Base-by-base conservation (phyloP, 2,797 vertebrate genomes). In the Pangasius larnaudii region DNA sequence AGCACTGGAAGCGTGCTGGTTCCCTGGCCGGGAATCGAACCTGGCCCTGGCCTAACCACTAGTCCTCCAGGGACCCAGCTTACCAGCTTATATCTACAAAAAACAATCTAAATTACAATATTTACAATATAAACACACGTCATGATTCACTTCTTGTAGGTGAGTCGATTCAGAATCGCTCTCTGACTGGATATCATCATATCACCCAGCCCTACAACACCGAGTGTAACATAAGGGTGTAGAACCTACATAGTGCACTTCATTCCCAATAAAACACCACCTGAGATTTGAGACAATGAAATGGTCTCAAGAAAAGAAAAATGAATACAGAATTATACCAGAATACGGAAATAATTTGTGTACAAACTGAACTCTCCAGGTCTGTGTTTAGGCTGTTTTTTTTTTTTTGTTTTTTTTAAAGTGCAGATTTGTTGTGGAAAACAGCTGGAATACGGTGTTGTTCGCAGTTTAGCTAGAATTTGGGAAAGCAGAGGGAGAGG, bases 401-500 rank as follows among this genome's bases (percentile, higher is more conserved):
- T 39, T 3, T 42, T 42, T 5, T 39, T 36, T 1, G 1, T 39
- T 39, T 39, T 39, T 39, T 39, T 39, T 39, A 5, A 39, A 81
- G n/a, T 36, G 30, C 51, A 36, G 51, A 11, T 58, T 80, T 58
- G 53, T 14, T 27, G 30, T 80, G 36, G 36, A 67, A 51, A 84
- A 84, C 42, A 83, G 61, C 8, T 67, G 61, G 81, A 67, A 51
- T 49, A 51, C 10, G 27, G 61, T 13, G 27, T n/a, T n/a, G 39
- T 18, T 65, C 10, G 18, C n/a, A 22, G 46, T 84, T 51, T 33
- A 67, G 81, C 42, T 65, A 5, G n/a, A 84, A 67, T 65, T n/a
- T 39, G 61, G 85, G 61, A 80, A 42, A 67, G n/a, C 65, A 30
- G 30, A 63, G 27, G 59, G 46, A 78, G 72, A 42, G 63, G 49